Evolutionary conservation across 2,888 invertebrate genomes (phyloP).

Genomic region (Oscheius sp.): DNA sequence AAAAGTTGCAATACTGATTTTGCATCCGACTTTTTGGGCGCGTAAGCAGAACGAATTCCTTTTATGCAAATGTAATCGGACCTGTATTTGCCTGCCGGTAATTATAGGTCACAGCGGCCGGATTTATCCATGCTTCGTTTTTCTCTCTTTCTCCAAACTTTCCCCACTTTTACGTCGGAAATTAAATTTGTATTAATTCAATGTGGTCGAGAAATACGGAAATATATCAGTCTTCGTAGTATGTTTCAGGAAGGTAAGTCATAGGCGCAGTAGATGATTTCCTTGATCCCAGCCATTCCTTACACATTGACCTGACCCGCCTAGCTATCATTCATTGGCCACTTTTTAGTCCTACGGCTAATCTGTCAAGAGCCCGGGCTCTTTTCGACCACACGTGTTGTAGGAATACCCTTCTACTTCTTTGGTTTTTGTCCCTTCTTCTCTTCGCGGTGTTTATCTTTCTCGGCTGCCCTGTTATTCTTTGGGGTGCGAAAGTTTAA

Average conservation of each 20-base stretch:
- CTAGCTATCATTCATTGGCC: slow-evolving; percentile 21
- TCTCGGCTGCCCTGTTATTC: background rate
- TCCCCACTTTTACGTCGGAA: no score
- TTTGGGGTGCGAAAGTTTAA: no score
- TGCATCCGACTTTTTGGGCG: background rate
- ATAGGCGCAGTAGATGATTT: slow-evolving; percentile 8
- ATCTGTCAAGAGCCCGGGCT: slow-evolving; percentile 20
- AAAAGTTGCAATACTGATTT: background rate
- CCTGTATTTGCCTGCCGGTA: slow-evolving; percentile 6
- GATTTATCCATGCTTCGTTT: background rate
- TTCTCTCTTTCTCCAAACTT: background rate
- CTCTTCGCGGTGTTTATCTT: background rate
- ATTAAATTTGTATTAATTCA: no score
- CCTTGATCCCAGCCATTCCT: slow-evolving; percentile 11
- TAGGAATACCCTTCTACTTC: background rate
- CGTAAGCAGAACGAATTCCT: slow-evolving; percentile 17
- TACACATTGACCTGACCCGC: slow-evolving; percentile 15
- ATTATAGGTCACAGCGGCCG: background rate
- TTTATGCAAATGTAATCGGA: slow-evolving; percentile 14
- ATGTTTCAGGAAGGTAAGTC: background rate
- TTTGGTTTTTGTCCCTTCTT: background rate
- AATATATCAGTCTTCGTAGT: background rate
- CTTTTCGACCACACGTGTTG: slow-evolving; percentile 23
- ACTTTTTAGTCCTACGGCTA: slow-evolving; percentile 22
- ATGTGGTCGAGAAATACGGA: no score